Conservation (phyloP, 2,797 vertebrate genomes). For the Hemibagrus guttatus region DNA sequence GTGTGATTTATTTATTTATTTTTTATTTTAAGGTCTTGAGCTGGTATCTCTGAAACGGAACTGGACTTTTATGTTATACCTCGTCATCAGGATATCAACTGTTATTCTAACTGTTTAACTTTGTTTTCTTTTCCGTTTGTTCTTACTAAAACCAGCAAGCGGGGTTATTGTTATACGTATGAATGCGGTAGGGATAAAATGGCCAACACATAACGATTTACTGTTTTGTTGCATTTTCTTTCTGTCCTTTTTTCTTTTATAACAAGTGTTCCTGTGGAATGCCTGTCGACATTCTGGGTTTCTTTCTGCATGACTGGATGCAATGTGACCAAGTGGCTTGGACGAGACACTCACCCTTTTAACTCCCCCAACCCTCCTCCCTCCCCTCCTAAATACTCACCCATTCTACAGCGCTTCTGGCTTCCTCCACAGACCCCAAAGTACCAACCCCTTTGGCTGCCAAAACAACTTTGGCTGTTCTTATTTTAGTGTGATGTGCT, state of each 20-base stretch:
- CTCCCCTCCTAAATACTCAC: conserved; percentile 76
- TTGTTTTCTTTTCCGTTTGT: conserved; percentile 60
- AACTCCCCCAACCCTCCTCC: conserved; percentile 58
- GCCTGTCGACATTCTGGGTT: conserved; percentile 91
- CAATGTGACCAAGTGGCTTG: conserved; percentile 92
- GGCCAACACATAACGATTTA: conserved; percentile 62
- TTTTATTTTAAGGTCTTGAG: conserved; percentile 55
- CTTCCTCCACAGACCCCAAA: conserved; percentile 90
- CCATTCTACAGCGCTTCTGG: conserved; percentile 83
- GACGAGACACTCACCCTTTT: conserved; percentile 83
- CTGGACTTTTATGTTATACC: conserved; percentile 70
- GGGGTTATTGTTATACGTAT: conserved; percentile 61
- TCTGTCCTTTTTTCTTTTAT: conserved; percentile 66
- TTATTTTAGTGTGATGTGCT: conserved; percentile 69
- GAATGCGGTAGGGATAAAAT: conserved; percentile 61
- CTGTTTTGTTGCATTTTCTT: conserved; percentile 60
- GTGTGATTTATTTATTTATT: conserved; percentile 17
- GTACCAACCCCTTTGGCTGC: conserved; percentile 85
- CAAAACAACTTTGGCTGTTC: conserved; percentile 75
- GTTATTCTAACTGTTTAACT: conserved; percentile 71
- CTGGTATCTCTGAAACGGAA: conserved; percentile 77
- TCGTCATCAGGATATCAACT: conserved; percentile 63
- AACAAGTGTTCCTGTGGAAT: conserved; percentile 96
- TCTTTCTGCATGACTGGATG: conserved; percentile 99
- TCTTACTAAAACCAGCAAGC: conserved; percentile 68